Conservation (phyloP, 2,113 vertebrate species). For the Brachionichthys hirsutus region DNA sequence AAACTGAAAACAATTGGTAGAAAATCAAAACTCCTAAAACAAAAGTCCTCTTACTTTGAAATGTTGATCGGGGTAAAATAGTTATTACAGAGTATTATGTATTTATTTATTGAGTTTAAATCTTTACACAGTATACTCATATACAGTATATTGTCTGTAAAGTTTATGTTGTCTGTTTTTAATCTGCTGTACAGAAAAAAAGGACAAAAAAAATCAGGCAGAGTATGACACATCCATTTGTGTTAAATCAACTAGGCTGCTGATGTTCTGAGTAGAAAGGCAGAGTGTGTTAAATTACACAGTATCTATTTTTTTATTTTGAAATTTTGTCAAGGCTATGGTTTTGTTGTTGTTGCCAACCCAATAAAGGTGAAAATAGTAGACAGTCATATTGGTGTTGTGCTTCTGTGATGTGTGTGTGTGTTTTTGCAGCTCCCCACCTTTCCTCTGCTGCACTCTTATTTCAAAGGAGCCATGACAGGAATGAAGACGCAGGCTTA, state of each 20-base stretch:
- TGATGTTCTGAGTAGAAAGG: conserved; percentile 63
- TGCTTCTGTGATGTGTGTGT: conserved; percentile 26
- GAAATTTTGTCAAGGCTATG: conserved; percentile 72
- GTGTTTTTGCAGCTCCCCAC: not conserved
- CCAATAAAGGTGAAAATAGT: conserved; percentile 75
- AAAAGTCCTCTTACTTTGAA: conserved; percentile 48
- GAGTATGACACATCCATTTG: conserved; percentile 46
- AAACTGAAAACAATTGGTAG: conserved; percentile 46
- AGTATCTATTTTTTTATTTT: conserved; percentile 80
- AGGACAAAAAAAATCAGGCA: conserved; percentile 35
- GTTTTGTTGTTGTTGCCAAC: conserved; percentile 77
- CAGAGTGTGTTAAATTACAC: conserved; percentile 60
- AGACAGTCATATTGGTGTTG: conserved; percentile 35
- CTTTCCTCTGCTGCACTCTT: not conserved
- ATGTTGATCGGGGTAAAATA: conserved; percentile 34
- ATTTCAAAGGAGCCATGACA: conserved; percentile 1
- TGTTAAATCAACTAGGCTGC: conserved; percentile 66
- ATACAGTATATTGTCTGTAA: conserved; percentile 62
- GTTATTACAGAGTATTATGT: conserved; percentile 47
- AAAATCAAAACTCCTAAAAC: conserved; percentile 39
- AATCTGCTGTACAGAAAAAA: conserved; percentile 57
- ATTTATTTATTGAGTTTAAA: conserved; percentile 70
- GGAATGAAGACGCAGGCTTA: not conserved
- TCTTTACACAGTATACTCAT: conserved; percentile 63
- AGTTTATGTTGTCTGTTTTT: conserved; percentile 64